Percentiles rank a stretch among this genome's conserved stretches.
phyloP scores from a whole-genome alignment of 1,140 invertebrate species.

The Leucophenga varia region DNA sequence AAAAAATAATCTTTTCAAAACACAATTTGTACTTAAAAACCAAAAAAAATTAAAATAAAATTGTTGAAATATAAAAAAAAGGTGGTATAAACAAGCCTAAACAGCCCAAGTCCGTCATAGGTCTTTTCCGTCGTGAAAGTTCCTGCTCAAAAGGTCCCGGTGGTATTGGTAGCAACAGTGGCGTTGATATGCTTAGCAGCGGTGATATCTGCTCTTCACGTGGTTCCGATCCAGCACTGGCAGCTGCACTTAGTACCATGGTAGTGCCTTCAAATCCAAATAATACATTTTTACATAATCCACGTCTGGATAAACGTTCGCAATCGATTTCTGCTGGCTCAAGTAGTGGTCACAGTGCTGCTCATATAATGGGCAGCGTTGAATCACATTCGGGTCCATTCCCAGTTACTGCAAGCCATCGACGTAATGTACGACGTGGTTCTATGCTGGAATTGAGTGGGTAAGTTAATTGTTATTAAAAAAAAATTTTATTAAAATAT shows the following conservation, averaged over 20 bases:
- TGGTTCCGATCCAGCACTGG: slow-evolving; percentile 35
- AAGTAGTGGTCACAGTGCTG: slow-evolving; percentile 15
- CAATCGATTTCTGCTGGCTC: slow-evolving; percentile 46
- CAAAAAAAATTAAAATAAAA: slow-evolving; percentile 5
- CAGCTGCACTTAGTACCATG: slow-evolving; percentile 22
- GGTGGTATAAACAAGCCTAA: slow-evolving; percentile 71
- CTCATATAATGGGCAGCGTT: slow-evolving; percentile 28
- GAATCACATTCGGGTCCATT: slow-evolving; percentile 48
- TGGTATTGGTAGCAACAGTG: slow-evolving; percentile 21
- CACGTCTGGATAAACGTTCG: slow-evolving; percentile 47
- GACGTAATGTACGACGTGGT: slow-evolving; percentile 65
- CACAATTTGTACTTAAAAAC: not conserved
- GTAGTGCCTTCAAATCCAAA: slow-evolving; percentile 11
- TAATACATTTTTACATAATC: slow-evolving; percentile 21
- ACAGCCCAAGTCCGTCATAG: slow-evolving; percentile 71
- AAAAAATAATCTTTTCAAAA: slow-evolving; percentile 9
- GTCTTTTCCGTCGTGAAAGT: slow-evolving; percentile 69
- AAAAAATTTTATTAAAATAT: no score
- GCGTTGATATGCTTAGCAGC: slow-evolving; percentile 39
- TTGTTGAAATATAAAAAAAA: slow-evolving; percentile 35
- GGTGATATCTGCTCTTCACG: slow-evolving; percentile 12
- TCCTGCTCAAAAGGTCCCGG: slow-evolving; percentile 61
- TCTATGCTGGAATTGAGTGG: slow-evolving; percentile 70
- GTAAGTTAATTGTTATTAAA: slow-evolving; percentile 59
- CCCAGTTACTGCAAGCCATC: slow-evolving; percentile 59